Base-by-base conservation (phyloP, 2,113 vertebrate genomes). In the Corydoras maculifer region DNA sequence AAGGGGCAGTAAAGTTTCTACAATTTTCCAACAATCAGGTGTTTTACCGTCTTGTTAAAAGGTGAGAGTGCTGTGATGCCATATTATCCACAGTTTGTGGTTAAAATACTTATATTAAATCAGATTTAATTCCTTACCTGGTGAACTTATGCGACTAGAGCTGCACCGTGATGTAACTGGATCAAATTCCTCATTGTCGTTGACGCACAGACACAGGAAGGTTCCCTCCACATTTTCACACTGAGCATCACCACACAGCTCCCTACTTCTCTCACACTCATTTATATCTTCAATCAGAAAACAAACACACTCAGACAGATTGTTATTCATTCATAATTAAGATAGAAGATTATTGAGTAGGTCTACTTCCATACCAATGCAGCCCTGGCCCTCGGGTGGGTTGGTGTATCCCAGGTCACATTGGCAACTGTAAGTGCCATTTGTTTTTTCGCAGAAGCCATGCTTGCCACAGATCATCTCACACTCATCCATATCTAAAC, bases 131-230 rank as follows among this genome's bases (percentile, higher is more conserved):
- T 76, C 78, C 72, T 84, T 87, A 91, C 88, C 88, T 80, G 81
- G 74, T 61, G 85, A 75, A 76, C 31, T 31, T 6, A 55, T 30
- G 12, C 30, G 65, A 51, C 51, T 66, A 10, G 43, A 43, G 35
- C 76, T 85, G 64, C 90, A 91, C 76, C 84, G 87, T 81, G 74
- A 87, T 80, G 83, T 87, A 78, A 65, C 53, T 75, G 90, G 87
- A 85, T 91, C 88, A 82, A 91, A 91, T 82, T 91, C 88, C 85
- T 91, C 84, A 83, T 88, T 85, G 82, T 90, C 88, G 81, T 74
- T 87, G 87, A 86, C 64, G 85, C 90, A 91, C 84, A 90, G 87
- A 84, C 90, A 91, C 84, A 91, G 88, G 86, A 91, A 91, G 86
- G 85, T 91, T 67, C 90, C 90, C 32, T 91, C 90, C 32, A 82